Base-by-base conservation (phyloP, 2,888 invertebrate species). In the Philaethria dido region DNA sequence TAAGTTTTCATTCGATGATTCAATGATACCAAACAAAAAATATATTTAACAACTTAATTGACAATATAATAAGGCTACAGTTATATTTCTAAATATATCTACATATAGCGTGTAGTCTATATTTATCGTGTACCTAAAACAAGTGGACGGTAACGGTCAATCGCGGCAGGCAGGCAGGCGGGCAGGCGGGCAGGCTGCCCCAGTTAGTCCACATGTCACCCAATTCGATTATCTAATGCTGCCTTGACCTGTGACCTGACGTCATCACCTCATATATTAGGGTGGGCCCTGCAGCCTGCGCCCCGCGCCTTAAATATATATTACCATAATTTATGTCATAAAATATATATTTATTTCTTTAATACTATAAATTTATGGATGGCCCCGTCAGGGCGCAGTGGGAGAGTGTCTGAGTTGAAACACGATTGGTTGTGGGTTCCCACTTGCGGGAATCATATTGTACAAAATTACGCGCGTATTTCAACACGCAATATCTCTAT, bases 191-290 rank as follows among this genome's bases (percentile, higher is more conserved):
- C 48, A n/a, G 42, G 29, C 52, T 60, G 62, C 18, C 66, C 61
- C 62, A 55, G 45, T 61, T 22, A 44, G 18, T 20, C 57, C 13
- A 57, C 48, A 55, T 57, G 66, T 36, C 55, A 66, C 44, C 62
- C 54, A 55, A 61, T 45, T 57, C 54, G 36, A 61, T 61, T 66
- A 66, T 33, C 64, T 55, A 64, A 57, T 18, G 14, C 64, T 36
- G 29, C 66, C 66, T 62, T 62, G 66, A 57, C 66, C 62, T 57
- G 55, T 16, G 22, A 13, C 62, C 39, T 69, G 48, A 62, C 64
- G 52, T 64, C 45, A 68, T 42, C 36, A 20, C 22, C n/a, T 16
- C 33, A 52, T 11, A 11, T 16, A 42, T 22, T 16, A 44, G 66
- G 50, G 64, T 22, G 59, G 48, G 60, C 36, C 50, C 11, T 42